These are phyloP conservation scores for Nomada lathburiana DNA, from an alignment of 2,888 invertebrate genomes.

Conservation along the genomic window DNA sequence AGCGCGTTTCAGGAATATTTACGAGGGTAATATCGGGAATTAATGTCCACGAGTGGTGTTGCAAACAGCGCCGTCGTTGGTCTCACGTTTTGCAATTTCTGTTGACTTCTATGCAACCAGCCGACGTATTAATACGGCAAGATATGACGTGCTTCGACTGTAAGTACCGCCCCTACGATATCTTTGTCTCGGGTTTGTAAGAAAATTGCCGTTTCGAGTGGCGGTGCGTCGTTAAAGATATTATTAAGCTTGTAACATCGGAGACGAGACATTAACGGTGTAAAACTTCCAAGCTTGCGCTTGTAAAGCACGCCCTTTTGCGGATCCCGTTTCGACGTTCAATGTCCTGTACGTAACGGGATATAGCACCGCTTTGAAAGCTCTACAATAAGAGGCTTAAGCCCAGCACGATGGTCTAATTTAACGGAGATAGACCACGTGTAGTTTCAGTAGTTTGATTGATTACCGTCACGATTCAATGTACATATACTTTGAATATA, in stretches of 20 bases:
- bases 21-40: constrained; percentile 75
- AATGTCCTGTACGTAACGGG: constrained; percentile 15
- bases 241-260: constrained; percentile 14
- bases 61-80: constrained; percentile 31
- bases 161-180: constrained; percentile 42
- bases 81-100: constrained; percentile 54
- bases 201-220: constrained; percentile 35
- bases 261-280: constrained; percentile 15
- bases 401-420: not conserved
- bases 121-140: constrained; percentile 52
- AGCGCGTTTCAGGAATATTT: constrained; percentile 72
- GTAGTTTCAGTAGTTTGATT: too few relatives aligned
- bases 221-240: constrained; percentile 4
- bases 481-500: too few relatives aligned
- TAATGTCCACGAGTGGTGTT: constrained; percentile 63
- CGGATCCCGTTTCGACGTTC: not conserved
- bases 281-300: not conserved
- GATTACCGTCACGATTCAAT: too few relatives aligned
- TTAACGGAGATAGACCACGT: not conserved
- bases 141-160: constrained; percentile 43
- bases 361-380: not conserved
- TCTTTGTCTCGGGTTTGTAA: constrained; percentile 35
- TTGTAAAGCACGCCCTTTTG: not conserved
- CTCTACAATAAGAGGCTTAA: not conserved
- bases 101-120: constrained; percentile 17